Percentiles rank a stretch among this genome's conserved stretches.
Evolutionary conservation across 2,113 vertebrate genomes (phyloP).

Genomic region (Callopanchax toddi): DNA sequence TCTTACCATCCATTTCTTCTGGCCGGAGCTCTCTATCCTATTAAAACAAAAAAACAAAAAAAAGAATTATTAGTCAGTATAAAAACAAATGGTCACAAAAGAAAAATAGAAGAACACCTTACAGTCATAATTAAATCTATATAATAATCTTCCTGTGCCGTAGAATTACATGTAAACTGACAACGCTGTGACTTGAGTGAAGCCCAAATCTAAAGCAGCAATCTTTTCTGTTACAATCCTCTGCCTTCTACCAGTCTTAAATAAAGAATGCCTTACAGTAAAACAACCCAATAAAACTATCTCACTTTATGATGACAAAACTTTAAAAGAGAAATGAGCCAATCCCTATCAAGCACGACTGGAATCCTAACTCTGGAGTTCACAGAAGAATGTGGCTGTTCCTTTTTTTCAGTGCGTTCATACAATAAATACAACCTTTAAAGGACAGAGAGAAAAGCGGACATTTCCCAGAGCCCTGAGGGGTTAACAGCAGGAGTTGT

Average conservation of each 20-base stretch:
- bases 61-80: constrained; percentile 12
- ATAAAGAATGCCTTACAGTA: background rate
- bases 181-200: constrained; percentile 11
- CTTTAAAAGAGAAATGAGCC: constrained; percentile 10
- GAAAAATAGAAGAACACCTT: background rate
- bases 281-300: constrained; percentile 4
- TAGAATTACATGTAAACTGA: constrained; percentile 12
- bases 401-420: constrained; percentile 33
- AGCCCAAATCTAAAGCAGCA: too few species aligned
- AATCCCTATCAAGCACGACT: constrained; percentile 39
- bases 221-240: constrained; percentile 31
- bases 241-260: too few species aligned
- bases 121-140: constrained; percentile 1
- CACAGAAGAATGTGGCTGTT: constrained; percentile 55
- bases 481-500: constrained; percentile 69
- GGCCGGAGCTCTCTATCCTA: constrained; percentile 96
- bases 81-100: background rate
- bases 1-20: constrained; percentile 95
- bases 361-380: constrained; percentile 34
- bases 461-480: constrained; percentile 72
- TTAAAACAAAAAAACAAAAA: constrained; percentile 71
- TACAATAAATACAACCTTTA: constrained; percentile 73
- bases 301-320: constrained; percentile 28
- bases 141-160: constrained; percentile 19
- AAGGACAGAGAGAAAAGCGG: constrained; percentile 71